Base-by-base conservation (phyloP, 1,140 invertebrate genomes). In the Rhyzopertha dominica region DNA sequence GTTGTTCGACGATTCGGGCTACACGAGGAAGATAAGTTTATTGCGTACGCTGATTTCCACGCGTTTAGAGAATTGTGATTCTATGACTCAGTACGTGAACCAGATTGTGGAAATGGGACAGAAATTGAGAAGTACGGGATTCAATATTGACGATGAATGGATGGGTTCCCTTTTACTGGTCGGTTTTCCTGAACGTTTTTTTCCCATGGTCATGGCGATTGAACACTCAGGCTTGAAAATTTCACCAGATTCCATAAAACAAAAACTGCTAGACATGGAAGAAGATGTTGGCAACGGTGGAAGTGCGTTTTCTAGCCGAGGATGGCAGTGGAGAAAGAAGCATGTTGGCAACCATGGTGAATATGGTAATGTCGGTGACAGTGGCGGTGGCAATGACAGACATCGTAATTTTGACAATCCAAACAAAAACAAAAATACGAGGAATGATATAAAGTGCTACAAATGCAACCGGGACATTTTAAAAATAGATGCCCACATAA, bases 151-250 rank as follows among this genome's bases (percentile, higher is more conserved):
- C 24, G 64, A 67, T 24, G 58, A 69, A 35, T 63, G 55, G 58
- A 49, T 63, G 18, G 60, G 55, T 12, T 51, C 53, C 1, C 36
- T 65, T 1, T 18, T 67, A n/a, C 50, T 65, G 10, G 58, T 59
- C 0, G 62, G 62, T 29, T 58, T 65, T 31, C 39, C 60, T 2
- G 57, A 63, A n/a, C 28, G 34, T 19, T 65, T 36, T 50, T 19
- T 25, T 24, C 64, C 65, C 1, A 67, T 67, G 61, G 60, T 65
- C 3, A 65, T 66, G 62, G 63, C 58, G 1, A 52, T 65, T 9
- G 62, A 62, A 44, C 47, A 54, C 47, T 60, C 57, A 0, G 59
- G 56, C 14, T 43, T 57, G 13, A 10, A 18, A 8, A 53, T 53
- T 2, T 49, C 49, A 12, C 22, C 26, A 10, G 52, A 54, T 43